Conservation (phyloP, 2,113 vertebrate genomes). For the Numida meleagris region DNA sequence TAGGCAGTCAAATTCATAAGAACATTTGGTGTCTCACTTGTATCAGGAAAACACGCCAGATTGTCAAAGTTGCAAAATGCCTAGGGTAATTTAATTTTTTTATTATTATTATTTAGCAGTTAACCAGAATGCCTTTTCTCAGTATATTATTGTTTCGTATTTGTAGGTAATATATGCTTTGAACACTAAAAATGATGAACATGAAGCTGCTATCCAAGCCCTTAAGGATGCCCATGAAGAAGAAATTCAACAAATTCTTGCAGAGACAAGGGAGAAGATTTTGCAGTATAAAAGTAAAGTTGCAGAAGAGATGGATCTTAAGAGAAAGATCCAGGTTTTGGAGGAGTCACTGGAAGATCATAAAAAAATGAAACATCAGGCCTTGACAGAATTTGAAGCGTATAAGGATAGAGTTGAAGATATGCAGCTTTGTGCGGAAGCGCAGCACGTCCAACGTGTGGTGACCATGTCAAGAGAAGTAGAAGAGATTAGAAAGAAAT, state of each 20-base stretch:
- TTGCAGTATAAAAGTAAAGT: slow-evolving; percentile 94
- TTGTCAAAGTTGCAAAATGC: not conserved
- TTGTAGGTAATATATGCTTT: slow-evolving; percentile 96
- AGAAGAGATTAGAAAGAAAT: slow-evolving; percentile 95
- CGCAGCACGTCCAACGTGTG: slow-evolving; percentile 95
- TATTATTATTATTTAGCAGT: not conserved
- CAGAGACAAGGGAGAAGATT: slow-evolving; percentile 96
- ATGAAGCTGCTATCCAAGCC: slow-evolving; percentile 95
- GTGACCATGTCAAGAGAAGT: slow-evolving; percentile 98
- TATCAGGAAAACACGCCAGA: not conserved
- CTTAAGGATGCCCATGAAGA: slow-evolving; percentile 98
- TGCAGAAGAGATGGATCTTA: slow-evolving; percentile 94
- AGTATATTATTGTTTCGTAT: slow-evolving; percentile 4
- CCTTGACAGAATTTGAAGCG: slow-evolving; percentile 93
- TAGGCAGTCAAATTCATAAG: not conserved
- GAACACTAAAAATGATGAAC: slow-evolving; percentile 99
- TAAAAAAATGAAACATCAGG: slow-evolving; percentile 94
- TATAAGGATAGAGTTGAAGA: slow-evolving; percentile 96
- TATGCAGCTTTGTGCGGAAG: slow-evolving; percentile 96
- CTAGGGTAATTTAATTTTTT: not conserved
- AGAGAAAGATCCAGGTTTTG: slow-evolving; percentile 91
- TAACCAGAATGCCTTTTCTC: not conserved
- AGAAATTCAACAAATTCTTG: slow-evolving; percentile 97
- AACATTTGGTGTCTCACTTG: not conserved
- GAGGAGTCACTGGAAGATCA: slow-evolving; percentile 97